phyloP scores from a whole-genome alignment of 2,888 invertebrate genomes.

The Plebejus argus region DNA sequence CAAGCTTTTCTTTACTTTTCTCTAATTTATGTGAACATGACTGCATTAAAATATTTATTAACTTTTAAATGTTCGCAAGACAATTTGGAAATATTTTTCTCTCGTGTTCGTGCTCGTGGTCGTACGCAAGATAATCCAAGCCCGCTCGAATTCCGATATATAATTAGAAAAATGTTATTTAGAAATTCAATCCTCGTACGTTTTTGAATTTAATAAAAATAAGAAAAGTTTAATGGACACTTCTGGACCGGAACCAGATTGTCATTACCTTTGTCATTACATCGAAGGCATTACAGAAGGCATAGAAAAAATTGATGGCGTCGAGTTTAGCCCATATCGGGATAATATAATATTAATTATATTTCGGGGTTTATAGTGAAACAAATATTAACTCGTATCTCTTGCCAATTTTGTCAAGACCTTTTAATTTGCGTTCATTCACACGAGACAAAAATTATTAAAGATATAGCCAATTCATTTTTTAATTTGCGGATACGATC shows the following conservation, averaged over 20 bases:
- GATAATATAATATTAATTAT: too few relatives aligned
- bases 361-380: too few relatives aligned
- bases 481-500: too few relatives aligned
- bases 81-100: conserved; percentile 1
- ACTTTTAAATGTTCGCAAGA: background rate
- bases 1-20: background rate
- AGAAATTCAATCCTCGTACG: background rate
- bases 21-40: too few relatives aligned
- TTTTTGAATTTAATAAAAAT: background rate
- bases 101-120: background rate
- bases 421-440: background rate
- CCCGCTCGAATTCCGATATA: background rate
- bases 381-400: too few relatives aligned
- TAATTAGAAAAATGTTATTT: background rate
- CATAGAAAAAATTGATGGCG: too few relatives aligned
- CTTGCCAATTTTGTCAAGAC: background rate
- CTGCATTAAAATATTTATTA: background rate
- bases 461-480: too few relatives aligned
- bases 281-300: too few relatives aligned
- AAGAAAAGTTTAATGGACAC: too few relatives aligned
- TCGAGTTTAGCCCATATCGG: too few relatives aligned
- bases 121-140: background rate
- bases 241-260: background rate
- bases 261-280: background rate
- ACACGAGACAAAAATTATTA: background rate